Base-by-base conservation (phyloP, 2,888 invertebrate genomes). In the Tachystola acroxantha region DNA sequence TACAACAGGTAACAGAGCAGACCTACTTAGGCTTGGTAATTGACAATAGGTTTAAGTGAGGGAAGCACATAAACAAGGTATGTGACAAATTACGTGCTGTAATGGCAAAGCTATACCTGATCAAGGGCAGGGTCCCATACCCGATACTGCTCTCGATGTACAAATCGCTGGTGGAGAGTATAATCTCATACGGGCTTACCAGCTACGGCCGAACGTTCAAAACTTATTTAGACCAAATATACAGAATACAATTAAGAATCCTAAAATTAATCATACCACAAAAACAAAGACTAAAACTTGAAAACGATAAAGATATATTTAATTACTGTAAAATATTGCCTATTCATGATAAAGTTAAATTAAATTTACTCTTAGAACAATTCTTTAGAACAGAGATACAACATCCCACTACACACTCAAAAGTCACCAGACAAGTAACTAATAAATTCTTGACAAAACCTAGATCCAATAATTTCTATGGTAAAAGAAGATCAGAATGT, bases 41-140 rank as follows among this genome's bases (percentile, higher is more conserved):
- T 7, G 45, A 45, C 20, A 24, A 37, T n/a, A 28, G 33, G 20
- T 19, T 40, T n/a, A 38, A 34, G 3, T 42, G 45, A 40, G 31
- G 20, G 9, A 13, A 22, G 0, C 45, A 40, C 13, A 32, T 36
- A 13, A 27, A 34, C 33, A 24, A 37, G n/a, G 26, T 39, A 22
- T 39, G 39, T 14, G 29, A 28, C 27, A 42, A 31, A 28, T 11
- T 43, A 1, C 26, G 38, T 5, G 37, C 37, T 7, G 27, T 40
- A n/a, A 11, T 34, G 7, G 28, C 34, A 11, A 32, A 32, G 10
- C 24, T 32, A 9, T 22, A 22, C 9, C 7, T 24, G 1, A 32
- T 22, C 6, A 11, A 20, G 10, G 10, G 7, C 7, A 31, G 13
- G 11, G 10, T 31, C 4, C 31, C 11, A 1, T 20, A 20, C 6